Evolutionary conservation across 23 tunicate species (phyloP).

Genomic region (Diplosoma virens): DNA sequence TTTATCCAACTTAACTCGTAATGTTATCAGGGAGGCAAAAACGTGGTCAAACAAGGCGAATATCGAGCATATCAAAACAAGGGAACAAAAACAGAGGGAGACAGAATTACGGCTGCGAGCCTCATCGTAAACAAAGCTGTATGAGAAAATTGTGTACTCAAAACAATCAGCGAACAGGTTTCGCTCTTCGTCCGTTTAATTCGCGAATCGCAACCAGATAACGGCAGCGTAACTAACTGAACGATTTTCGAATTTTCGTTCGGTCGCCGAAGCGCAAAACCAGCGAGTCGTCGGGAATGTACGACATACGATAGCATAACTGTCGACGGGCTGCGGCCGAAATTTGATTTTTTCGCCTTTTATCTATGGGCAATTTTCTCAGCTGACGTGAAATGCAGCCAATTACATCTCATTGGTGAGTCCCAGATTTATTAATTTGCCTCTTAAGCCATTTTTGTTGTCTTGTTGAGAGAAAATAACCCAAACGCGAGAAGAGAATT

Average conservation of each 20-base stretch:
- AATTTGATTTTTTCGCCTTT: neutral
- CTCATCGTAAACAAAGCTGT: neutral
- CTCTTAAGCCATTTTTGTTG: too few relatives aligned
- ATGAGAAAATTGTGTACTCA: slow-evolving; percentile 13
- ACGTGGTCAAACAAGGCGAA: neutral
- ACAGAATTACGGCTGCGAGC: neutral
- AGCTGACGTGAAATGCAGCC: neutral
- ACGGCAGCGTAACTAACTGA: too few relatives aligned
- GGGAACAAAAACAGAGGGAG: neutral
- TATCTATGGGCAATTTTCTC: slow-evolving; percentile 34
- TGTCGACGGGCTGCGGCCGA: neutral
- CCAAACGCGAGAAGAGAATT: too few relatives aligned
- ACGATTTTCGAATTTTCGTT: too few relatives aligned
- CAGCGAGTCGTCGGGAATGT: slow-evolving; percentile 1
- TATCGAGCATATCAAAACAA: neutral
- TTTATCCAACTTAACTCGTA: neutral
- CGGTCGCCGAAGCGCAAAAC: too few relatives aligned
- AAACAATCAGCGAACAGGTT: too few relatives aligned
- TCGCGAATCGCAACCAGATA: too few relatives aligned
- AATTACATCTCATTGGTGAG: too few relatives aligned
- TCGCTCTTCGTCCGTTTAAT: too few relatives aligned
- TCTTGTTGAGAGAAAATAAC: too few relatives aligned
- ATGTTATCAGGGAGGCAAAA: slow-evolving; percentile 1
- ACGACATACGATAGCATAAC: slow-evolving; percentile 19
- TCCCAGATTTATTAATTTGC: too few relatives aligned